Evolutionary conservation across 2,888 invertebrate species (phyloP).

Genomic region (Mystacides longicornis): DNA sequence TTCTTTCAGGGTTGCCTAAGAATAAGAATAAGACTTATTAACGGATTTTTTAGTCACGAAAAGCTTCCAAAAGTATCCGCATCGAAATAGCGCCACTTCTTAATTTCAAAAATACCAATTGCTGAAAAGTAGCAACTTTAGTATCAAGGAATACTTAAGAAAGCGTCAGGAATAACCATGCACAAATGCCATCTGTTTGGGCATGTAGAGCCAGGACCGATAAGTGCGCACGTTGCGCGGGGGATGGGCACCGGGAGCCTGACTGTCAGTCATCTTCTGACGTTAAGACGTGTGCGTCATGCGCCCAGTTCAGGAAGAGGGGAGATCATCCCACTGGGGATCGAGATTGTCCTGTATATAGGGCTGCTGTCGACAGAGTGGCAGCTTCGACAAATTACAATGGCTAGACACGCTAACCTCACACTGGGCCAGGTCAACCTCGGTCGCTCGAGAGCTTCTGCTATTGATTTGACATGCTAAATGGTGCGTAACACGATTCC

Average conservation of each 20-base stretch:
- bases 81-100: too few species aligned
- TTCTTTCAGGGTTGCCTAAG: too few species aligned
- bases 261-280: neutral
- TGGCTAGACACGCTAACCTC: neutral
- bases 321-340: slow-evolving; percentile 2
- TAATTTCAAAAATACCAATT: too few species aligned
- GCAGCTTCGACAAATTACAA: neutral
- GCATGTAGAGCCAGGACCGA: neutral
- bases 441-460: neutral
- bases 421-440: slow-evolving; percentile 4
- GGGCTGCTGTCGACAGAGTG: neutral
- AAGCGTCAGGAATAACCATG: too few species aligned
- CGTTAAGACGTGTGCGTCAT: too few species aligned
- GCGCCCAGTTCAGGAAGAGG: neutral
- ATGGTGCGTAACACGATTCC: neutral
- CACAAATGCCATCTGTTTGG: slow-evolving; percentile 5
- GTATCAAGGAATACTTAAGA: too few species aligned
- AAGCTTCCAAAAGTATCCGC: too few species aligned
- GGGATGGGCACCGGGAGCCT: neutral
- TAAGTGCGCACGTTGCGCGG: neutral
- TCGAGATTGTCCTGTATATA: neutral
- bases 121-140: too few species aligned
- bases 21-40: too few species aligned
- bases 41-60: too few species aligned
- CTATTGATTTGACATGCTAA: neutral